Evolutionary conservation across 92 coral and sea anemone genomes (phyloP).

Genomic region (Siderastrea siderea): DNA sequence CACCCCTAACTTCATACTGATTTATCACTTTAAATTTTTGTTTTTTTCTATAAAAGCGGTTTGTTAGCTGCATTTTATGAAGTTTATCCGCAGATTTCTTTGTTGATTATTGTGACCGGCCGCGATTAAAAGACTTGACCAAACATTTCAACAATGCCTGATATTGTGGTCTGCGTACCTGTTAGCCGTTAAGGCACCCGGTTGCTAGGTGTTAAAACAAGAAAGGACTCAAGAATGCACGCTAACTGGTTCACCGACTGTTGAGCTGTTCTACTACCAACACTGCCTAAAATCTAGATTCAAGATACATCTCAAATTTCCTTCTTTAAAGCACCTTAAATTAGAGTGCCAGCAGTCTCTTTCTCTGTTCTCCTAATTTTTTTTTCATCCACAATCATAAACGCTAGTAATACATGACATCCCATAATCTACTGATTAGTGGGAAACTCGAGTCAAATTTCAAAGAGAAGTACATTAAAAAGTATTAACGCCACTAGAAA

Average conservation of each 20-base stretch:
- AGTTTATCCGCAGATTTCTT: not conserved
- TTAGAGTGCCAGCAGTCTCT: no score
- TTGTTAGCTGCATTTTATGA: not conserved
- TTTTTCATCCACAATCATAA: no score
- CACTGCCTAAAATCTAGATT: no score
- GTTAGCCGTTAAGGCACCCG: not conserved
- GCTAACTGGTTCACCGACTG: not conserved
- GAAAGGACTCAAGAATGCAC: constrained; percentile 9
- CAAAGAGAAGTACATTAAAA: no score
- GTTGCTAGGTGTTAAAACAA: constrained; percentile 20
- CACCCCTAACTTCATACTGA: not conserved
- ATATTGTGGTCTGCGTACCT: not conserved
- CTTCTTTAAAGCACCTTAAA: not conserved
- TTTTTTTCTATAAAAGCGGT: not conserved
- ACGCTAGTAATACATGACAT: no score
- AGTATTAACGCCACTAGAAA: no score
- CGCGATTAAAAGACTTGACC: not conserved
- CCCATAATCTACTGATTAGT: no score
- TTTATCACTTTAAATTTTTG: not conserved
- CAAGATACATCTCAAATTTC: not conserved
- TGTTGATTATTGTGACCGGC: not conserved
- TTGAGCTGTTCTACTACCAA: not conserved
- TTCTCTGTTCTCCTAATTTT: no score
- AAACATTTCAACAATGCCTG: constrained; percentile 27
- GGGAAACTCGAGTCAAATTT: no score